Evolutionary conservation across 2,888 invertebrate species (phyloP).

Genomic region (Carcina quercana): DNA sequence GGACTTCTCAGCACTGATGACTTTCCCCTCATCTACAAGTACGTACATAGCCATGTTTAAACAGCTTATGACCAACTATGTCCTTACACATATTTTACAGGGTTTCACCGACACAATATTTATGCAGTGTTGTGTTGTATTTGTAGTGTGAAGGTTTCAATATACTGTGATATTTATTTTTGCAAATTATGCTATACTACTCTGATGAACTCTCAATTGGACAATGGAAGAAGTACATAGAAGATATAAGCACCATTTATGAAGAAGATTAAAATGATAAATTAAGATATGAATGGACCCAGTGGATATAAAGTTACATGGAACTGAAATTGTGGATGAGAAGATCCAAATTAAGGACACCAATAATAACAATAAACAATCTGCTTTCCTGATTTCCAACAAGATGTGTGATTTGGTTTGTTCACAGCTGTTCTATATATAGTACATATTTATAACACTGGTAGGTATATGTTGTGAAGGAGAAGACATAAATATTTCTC

Average conservation of each 20-base stretch:
- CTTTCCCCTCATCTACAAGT: constrained; percentile 90
- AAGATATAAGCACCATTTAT: neutral
- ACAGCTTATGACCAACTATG: constrained; percentile 22
- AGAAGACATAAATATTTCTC: constrained; percentile 43
- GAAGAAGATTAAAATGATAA: neutral
- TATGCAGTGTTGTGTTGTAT: constrained; percentile 38
- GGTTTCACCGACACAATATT: constrained; percentile 35
- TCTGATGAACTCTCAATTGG: neutral
- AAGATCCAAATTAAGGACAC: too few relatives aligned
- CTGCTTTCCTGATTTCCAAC: constrained; percentile 33
- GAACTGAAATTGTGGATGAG: too few relatives aligned
- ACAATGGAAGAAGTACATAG: constrained; percentile 1
- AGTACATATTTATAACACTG: constrained; percentile 25
- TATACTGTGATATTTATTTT: constrained; percentile 44
- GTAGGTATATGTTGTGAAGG: constrained; percentile 40
- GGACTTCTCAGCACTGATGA: constrained; percentile 89
- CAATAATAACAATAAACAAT: constrained; percentile 26
- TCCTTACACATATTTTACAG: constrained; percentile 50
- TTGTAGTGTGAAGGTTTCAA: constrained; percentile 40
- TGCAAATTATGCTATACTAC: constrained; percentile 2
- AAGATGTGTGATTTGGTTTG: constrained; percentile 23
- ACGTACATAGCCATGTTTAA: constrained; percentile 54
- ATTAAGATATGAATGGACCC: too few relatives aligned
- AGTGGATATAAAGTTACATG: too few relatives aligned
- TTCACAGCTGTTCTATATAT: constrained; percentile 25